phyloP scores from a whole-genome alignment of 2,113 vertebrate species.

The Marmota monax region DNA sequence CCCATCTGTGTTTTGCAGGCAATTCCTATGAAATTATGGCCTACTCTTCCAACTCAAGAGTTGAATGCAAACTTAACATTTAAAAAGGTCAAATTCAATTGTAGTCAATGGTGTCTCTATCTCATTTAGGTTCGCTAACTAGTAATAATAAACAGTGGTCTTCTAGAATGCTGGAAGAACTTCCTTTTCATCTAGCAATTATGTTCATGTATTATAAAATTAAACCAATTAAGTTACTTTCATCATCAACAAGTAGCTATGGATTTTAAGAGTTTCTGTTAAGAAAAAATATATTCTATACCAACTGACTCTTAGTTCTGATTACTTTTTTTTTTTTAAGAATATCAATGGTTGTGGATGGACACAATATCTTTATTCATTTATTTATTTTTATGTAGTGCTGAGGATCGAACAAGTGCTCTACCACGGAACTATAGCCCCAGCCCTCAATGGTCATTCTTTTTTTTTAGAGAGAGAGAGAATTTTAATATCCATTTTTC shows the following conservation, averaged over 20 bases:
- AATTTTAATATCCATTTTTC: too few relatives aligned
- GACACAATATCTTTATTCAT: too few relatives aligned
- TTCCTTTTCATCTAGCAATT: conserved; percentile 8
- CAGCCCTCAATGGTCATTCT: too few relatives aligned
- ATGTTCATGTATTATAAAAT: neutral
- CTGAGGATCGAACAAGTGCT: too few relatives aligned
- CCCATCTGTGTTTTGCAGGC: neutral
- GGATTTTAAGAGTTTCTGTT: conserved; percentile 42
- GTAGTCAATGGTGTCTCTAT: neutral
- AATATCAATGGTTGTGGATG: too few relatives aligned
- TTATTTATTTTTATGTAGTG: too few relatives aligned
- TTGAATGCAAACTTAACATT: neutral
- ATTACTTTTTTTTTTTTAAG: neutral
- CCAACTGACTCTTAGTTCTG: neutral
- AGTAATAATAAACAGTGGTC: neutral
- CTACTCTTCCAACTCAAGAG: neutral
- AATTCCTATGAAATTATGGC: neutral
- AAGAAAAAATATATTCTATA: neutral
- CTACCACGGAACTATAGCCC: too few relatives aligned
- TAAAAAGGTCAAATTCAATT: conserved; percentile 35
- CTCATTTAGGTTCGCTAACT: neutral
- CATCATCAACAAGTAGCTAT: conserved; percentile 11
- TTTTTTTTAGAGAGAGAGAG: too few relatives aligned
- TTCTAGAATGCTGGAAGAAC: neutral
- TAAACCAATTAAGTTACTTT: conserved; percentile 52